phyloP scores from a whole-genome alignment of 2,113 vertebrate species.

The Clarias gariepinus region DNA sequence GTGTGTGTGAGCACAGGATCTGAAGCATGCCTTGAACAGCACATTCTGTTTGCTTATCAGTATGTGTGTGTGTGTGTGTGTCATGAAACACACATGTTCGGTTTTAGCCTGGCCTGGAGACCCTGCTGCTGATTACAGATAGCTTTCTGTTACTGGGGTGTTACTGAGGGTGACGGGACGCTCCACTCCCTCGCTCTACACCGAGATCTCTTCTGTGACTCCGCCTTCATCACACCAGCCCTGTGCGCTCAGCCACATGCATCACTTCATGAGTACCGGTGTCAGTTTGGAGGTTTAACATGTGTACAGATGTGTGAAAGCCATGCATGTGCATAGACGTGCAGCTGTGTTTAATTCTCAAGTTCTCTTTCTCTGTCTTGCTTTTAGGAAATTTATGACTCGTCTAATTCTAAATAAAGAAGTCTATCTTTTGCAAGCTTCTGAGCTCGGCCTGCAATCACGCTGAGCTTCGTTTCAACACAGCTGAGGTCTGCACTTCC shows the following conservation, averaged over 20 bases:
- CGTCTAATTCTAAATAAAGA: constrained; percentile 42
- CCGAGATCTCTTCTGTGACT: too few species aligned
- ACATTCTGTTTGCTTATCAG: constrained; percentile 43
- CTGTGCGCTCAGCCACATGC: too few species aligned
- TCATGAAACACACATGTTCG: constrained; percentile 64
- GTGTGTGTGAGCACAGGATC: too few species aligned
- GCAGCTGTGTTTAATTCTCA: neutral
- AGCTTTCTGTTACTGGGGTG: constrained; percentile 50
- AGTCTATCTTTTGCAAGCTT: neutral
- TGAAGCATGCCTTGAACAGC: constrained; percentile 54
- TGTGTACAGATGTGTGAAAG: neutral
- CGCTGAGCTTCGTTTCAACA: neutral
- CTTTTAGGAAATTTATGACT: constrained; percentile 43
- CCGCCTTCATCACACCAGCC: neutral
- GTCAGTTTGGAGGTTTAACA: neutral
- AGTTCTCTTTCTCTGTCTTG: neutral
- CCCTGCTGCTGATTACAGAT: constrained; percentile 30
- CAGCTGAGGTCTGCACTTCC: neutral
- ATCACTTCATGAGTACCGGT: too few species aligned
- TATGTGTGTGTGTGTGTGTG: constrained; percentile 52
- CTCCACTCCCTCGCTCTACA: constrained; percentile 36
- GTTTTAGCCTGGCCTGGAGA: constrained; percentile 51
- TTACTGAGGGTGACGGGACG: neutral
- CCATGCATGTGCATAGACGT: neutral
- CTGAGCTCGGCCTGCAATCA: neutral